Conservation (phyloP, 1,140 invertebrate species). For the Alviniconcha marisindica region DNA sequence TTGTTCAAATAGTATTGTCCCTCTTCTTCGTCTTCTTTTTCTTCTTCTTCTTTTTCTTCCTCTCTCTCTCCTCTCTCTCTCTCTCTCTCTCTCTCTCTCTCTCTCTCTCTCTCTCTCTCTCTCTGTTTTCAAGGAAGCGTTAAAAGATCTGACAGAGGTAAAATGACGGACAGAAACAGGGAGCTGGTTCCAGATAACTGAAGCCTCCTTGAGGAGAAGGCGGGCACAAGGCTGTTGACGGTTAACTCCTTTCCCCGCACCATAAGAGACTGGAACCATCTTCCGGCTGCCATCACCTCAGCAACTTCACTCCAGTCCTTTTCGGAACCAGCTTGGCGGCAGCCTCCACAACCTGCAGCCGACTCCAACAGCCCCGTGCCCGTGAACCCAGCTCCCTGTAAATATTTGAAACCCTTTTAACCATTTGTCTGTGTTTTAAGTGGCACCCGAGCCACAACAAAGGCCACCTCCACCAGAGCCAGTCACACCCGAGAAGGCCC, state of each 20-base stretch:
- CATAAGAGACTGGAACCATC: too few species aligned
- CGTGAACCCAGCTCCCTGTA: too few species aligned
- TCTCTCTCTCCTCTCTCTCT: constrained; percentile 9
- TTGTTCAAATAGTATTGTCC: not conserved
- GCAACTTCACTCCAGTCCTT: too few species aligned
- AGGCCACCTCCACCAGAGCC: not conserved
- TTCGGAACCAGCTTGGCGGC: too few species aligned
- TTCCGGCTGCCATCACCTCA: not conserved
- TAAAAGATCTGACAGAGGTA: not conserved
- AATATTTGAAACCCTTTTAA: too few species aligned
- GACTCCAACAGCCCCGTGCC: too few species aligned
- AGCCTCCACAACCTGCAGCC: too few species aligned
- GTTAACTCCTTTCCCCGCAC: not conserved
- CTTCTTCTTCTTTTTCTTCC: too few species aligned
- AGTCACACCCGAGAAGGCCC: not conserved
- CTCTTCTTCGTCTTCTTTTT: too few species aligned
- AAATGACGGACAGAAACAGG: too few species aligned
- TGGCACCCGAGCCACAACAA: not conserved
- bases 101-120: constrained; percentile 17
- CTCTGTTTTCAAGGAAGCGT: not conserved
- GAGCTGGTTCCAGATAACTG: too few species aligned
- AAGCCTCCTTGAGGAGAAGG: too few species aligned
- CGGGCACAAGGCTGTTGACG: not conserved
- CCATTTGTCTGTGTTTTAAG: not conserved
- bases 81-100: constrained; percentile 21